Percentiles rank a stretch among this genome's conserved stretches.
These are phyloP conservation scores for Candidula unifasciata DNA, from an alignment of 2,888 invertebrate species.

Conservation along the genomic window DNA sequence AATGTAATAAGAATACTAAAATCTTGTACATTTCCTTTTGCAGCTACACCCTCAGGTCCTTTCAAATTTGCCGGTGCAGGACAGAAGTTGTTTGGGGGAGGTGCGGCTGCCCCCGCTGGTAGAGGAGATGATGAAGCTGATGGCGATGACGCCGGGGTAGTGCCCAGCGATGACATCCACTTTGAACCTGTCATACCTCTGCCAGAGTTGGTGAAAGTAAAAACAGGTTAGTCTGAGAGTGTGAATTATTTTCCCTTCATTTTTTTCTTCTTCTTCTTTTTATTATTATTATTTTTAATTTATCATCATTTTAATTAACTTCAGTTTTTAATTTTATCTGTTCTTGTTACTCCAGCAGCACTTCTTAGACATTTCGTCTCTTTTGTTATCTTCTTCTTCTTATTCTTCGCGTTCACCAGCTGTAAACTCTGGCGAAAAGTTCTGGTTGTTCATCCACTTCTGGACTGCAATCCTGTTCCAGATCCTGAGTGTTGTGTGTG, in stretches of 20 bases:
- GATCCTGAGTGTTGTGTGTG: no score
- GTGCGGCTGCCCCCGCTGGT: slow-evolving; percentile 28
- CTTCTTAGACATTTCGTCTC: no score
- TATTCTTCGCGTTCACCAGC: no score
- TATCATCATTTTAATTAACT: no score
- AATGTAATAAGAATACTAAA: no score
- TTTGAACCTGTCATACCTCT: slow-evolving; percentile 84
- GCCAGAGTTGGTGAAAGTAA: slow-evolving; percentile 82
- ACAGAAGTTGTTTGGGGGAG: slow-evolving; percentile 65
- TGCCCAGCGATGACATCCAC: slow-evolving; percentile 81
- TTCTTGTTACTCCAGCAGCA: no score
- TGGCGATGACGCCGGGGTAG: slow-evolving; percentile 83
- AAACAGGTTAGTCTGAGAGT: slow-evolving; percentile 68
- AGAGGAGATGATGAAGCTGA: slow-evolving; percentile 47
- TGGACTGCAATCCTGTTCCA: no score
- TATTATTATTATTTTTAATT: no score
- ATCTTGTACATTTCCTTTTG: not conserved
- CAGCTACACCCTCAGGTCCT: slow-evolving; percentile 57
- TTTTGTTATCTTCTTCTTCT: no score
- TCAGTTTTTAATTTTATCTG: no score
- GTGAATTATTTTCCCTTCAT: not conserved
- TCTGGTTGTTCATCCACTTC: no score
- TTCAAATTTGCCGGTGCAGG: slow-evolving; percentile 73
- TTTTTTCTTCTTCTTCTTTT: not conserved
- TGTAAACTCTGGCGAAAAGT: no score